Evolutionary conservation across 2,888 invertebrate species (phyloP).

Genomic region (Noctua comes): DNA sequence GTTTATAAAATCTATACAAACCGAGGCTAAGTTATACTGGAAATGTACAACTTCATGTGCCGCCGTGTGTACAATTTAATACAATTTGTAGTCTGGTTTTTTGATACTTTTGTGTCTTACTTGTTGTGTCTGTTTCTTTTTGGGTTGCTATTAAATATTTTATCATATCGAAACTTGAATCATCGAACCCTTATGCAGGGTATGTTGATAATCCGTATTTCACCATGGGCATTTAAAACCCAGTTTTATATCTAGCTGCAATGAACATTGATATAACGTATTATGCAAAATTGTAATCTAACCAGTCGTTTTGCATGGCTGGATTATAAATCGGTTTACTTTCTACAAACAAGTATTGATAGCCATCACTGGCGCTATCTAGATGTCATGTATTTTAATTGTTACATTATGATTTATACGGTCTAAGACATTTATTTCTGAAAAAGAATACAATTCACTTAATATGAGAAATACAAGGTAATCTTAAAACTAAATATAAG

Average conservation of each 20-base stretch:
- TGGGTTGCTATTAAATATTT: background rate
- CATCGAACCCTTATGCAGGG: background rate
- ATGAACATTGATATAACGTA: conserved; percentile 43
- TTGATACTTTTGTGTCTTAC: too few species aligned
- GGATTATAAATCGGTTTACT: conserved; percentile 56
- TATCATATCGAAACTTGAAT: background rate
- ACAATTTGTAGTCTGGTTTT: too few species aligned
- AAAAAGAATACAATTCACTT: too few species aligned
- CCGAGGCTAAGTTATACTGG: too few species aligned
- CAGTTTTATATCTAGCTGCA: conserved; percentile 33
- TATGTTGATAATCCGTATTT: background rate
- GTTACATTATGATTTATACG: conserved; percentile 49
- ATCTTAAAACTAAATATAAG: too few species aligned
- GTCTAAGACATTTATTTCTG: too few species aligned
- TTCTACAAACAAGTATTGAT: conserved; percentile 52
- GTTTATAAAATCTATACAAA: too few species aligned
- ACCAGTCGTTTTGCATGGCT: conserved; percentile 45
- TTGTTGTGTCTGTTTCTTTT: background rate
- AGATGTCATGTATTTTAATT: conserved; percentile 57
- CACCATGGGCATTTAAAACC: conserved; percentile 8
- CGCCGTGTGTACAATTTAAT: too few species aligned
- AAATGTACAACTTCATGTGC: too few species aligned
- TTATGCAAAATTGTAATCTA: conserved; percentile 48
- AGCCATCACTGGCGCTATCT: conserved; percentile 36
- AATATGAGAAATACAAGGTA: too few species aligned